These are phyloP conservation scores for Labeo catla DNA, from an alignment of 2,113 vertebrate species.

Conservation along the genomic window DNA sequence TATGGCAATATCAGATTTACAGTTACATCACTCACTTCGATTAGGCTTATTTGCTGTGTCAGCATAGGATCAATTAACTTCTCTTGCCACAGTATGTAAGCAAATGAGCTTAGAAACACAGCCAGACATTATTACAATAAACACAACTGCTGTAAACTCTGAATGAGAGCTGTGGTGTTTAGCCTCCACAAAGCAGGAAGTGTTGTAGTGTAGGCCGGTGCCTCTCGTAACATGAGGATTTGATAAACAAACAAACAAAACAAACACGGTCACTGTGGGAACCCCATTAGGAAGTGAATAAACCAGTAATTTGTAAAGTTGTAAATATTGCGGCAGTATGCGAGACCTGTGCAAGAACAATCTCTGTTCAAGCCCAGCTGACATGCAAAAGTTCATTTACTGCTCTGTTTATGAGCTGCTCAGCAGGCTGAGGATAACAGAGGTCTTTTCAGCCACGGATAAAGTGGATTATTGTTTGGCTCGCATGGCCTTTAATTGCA, in stretches of 20 bases:
- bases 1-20: not conserved
- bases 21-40: not conserved
- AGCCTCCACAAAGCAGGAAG: conserved; percentile 25
- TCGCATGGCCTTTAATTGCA: conserved; percentile 51
- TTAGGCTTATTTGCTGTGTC: not conserved
- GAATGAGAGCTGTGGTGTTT: conserved; percentile 13
- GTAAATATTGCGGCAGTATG: conserved; percentile 8
- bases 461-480: conserved; percentile 40
- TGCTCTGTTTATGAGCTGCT: conserved; percentile 24
- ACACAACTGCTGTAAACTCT: conserved; percentile 22
- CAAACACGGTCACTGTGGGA: conserved; percentile 11
- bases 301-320: conserved; percentile 38
- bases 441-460: conserved; percentile 14
- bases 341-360: not conserved
- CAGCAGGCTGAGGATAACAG: conserved; percentile 40
- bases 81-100: not conserved
- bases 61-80: not conserved
- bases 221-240: conserved; percentile 24
- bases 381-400: conserved; percentile 27
- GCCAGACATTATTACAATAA: conserved; percentile 1
- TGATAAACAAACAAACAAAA: too few species aligned
- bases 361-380: not conserved
- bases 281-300: conserved; percentile 42
- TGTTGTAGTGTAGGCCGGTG: conserved; percentile 30
- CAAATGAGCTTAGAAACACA: not conserved